These are phyloP conservation scores for Erinaceus europaeus DNA, from an alignment of 2,113 vertebrate genomes.

Conservation along the genomic window DNA sequence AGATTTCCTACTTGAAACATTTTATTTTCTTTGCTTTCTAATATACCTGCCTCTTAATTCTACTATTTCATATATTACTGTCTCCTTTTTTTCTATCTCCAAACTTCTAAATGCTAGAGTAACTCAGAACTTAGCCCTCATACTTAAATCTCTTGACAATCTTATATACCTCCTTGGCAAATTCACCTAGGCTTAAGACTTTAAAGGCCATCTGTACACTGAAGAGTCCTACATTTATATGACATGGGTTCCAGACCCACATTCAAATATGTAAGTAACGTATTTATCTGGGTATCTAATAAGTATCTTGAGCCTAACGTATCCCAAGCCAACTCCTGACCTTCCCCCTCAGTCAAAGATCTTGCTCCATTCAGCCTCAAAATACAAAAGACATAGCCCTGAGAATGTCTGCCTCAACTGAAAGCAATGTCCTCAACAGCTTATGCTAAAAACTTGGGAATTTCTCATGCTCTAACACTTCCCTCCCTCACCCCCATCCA, in stretches of 20 bases:
- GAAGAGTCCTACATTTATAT: background rate
- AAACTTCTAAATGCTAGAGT: background rate
- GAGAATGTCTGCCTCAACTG: background rate
- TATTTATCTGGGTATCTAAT: background rate
- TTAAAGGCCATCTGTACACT: background rate
- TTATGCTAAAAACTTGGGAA: background rate
- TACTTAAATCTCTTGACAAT: background rate
- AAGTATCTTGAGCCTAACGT: background rate
- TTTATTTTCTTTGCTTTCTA: conserved; percentile 17
- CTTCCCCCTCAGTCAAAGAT: no score
- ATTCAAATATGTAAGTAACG: conserved; percentile 20
- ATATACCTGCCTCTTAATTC: background rate
- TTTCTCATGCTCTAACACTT: background rate
- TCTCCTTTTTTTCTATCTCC: background rate
- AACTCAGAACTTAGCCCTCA: background rate
- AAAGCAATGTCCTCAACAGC: background rate
- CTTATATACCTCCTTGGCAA: background rate
- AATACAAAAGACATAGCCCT: background rate
- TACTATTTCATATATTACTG: conserved; percentile 35
- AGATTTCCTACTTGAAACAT: background rate
- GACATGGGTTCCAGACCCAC: background rate
- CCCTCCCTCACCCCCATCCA: background rate
- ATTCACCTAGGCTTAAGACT: background rate
- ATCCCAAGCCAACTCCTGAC: background rate
- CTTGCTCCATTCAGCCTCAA: no score